Evolutionary conservation across 2,888 invertebrate species (phyloP).

Genomic region (Salpingus planirostris): DNA sequence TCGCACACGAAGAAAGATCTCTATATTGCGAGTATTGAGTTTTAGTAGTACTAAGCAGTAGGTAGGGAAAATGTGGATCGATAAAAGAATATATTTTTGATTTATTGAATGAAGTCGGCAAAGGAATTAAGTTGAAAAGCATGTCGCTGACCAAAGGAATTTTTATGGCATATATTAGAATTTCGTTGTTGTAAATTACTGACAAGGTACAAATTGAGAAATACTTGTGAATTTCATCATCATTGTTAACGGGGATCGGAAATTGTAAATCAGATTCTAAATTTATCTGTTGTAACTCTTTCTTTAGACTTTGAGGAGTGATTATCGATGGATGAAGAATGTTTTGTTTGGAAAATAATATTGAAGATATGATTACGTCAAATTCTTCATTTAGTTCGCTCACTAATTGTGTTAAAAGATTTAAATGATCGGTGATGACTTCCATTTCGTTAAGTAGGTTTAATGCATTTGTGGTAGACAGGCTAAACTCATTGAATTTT

Average conservation of each 20-base stretch:
- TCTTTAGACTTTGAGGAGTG: constrained; percentile 8
- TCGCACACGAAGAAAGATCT: constrained; percentile 6
- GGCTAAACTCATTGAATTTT: constrained; percentile 5
- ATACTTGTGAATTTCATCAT: constrained; percentile 13
- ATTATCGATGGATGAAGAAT: constrained; percentile 15
- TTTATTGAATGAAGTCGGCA: constrained; percentile 1
- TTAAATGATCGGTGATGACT: constrained; percentile 14
- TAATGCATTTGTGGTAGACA: background rate
- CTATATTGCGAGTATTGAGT: constrained; percentile 6
- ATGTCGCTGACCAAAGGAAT: constrained; percentile 6
- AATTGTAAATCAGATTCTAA: constrained; percentile 7
- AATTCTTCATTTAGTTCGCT: constrained; percentile 14
- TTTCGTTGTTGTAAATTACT: constrained; percentile 11
- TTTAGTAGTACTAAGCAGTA: constrained; percentile 6
- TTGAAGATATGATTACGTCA: constrained; percentile 13
- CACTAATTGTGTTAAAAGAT: constrained; percentile 12
- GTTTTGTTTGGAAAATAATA: constrained; percentile 17
- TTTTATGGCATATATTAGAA: constrained; percentile 12
- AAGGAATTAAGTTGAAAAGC: constrained; percentile 6
- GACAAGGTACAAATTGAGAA: constrained; percentile 8
- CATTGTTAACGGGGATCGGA: constrained; percentile 7
- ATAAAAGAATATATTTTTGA: constrained; percentile 10
- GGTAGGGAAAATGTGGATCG: constrained; percentile 6
- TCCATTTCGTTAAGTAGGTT: constrained; percentile 2
- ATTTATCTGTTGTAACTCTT: constrained; percentile 4